A percentile compares a stretch with the other conserved stretches of the same genome.
phyloP scores from a whole-genome alignment of 2,888 invertebrate species.

The Nematopogon swammerdamellus region DNA sequence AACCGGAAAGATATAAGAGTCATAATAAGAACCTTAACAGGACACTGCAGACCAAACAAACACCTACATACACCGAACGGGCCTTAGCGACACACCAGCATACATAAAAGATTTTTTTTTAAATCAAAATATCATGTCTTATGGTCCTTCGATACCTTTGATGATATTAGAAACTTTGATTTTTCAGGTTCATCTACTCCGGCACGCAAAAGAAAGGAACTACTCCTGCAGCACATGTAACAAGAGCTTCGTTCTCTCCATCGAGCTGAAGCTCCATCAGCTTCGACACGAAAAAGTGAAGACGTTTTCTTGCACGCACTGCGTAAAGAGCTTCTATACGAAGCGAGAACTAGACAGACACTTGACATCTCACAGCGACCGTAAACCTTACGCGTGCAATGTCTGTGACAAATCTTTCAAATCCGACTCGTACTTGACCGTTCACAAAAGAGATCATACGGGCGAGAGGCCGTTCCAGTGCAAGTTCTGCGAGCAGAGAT shows the following conservation, averaged over 20 bases:
- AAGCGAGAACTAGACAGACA: neutral
- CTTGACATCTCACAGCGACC: conserved; percentile 6
- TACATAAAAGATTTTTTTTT: no score
- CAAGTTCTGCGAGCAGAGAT: conserved; percentile 7
- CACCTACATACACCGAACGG: no score
- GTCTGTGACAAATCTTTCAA: conserved; percentile 10
- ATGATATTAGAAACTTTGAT: no score
- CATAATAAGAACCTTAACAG: no score
- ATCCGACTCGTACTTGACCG: conserved; percentile 6
- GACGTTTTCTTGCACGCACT: neutral
- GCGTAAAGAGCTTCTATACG: neutral
- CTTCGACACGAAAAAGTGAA: neutral
- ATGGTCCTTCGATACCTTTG: no score
- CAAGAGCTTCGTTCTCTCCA: neutral
- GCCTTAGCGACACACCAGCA: no score
- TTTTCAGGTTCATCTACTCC: neutral
- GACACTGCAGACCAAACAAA: no score
- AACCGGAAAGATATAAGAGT: no score
- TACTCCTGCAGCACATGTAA: neutral
- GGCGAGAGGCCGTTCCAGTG: conserved; percentile 9
- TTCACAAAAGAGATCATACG: conserved; percentile 9
- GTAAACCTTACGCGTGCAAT: conserved; percentile 6
- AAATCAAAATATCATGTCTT: no score
- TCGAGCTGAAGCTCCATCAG: neutral
- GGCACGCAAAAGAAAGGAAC: neutral